Percentiles rank a stretch among this genome's conserved stretches.
These are phyloP conservation scores for Drosophila paranaensis DNA, from an alignment of 2,888 invertebrate genomes.

Conservation along the genomic window DNA sequence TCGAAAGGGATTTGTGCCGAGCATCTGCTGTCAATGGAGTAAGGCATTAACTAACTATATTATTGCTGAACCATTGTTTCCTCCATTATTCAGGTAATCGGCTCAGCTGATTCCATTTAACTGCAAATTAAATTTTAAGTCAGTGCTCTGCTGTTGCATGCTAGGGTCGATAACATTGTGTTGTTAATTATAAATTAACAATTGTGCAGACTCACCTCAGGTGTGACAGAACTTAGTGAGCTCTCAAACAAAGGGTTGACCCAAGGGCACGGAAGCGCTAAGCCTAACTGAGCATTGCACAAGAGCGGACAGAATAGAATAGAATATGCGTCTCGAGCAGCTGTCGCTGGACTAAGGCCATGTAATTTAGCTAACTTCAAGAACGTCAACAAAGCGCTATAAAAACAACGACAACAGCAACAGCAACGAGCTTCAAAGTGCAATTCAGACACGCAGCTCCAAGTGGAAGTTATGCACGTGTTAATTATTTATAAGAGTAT, in stretches of 20 bases:
- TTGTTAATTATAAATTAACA: conserved; percentile 48
- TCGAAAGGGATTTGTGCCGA: no score
- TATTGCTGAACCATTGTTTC: no score
- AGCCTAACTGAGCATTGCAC: conserved; percentile 3
- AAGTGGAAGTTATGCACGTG: conserved; percentile 57
- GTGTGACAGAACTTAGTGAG: conserved; percentile 23
- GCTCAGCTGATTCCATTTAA: no score
- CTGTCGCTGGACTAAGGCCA: conserved; percentile 20
- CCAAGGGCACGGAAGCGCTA: conserved; percentile 32
- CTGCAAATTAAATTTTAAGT: no score
- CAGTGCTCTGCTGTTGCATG: neutral
- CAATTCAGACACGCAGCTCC: conserved; percentile 15
- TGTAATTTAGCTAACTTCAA: conserved; percentile 41
- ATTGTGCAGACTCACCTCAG: conserved; percentile 36
- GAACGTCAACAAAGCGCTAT: conserved; percentile 44
- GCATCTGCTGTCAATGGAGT: no score
- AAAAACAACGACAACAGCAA: no score
- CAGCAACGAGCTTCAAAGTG: conserved; percentile 34
- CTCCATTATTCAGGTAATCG: no score
- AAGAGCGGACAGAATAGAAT: conserved; percentile 27
- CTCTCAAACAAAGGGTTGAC: conserved; percentile 26
- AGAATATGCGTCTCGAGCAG: neutral
- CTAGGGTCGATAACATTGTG: conserved; percentile 1
- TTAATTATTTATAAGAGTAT: conserved; percentile 68
- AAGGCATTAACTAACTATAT: no score